Base-by-base conservation (phyloP, 2,888 invertebrate genomes). In the Drosophila monieri region DNA sequence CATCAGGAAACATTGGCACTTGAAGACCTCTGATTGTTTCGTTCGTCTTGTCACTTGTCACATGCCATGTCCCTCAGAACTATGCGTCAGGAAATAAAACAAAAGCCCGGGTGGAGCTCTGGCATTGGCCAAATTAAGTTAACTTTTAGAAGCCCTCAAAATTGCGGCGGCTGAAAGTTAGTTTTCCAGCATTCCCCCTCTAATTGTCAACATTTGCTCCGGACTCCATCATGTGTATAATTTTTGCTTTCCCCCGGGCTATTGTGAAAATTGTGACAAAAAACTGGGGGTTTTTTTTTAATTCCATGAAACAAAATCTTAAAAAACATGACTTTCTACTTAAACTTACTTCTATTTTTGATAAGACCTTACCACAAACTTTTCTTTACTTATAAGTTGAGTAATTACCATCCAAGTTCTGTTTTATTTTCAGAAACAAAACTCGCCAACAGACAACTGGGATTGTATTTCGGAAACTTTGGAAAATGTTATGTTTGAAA, bases 51-150 rank as follows among this genome's bases (percentile, higher is more conserved):
- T 6, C 51, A 23, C 15, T 25, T 60, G 49, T 30, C 61, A 60
- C 23, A 52, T 37, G 27, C 44, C 15, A 51, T 59, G 35, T 46
- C 60, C 30, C 27, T 0, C 14, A 6, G 6, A 35, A 35, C n/a
- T 35, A 6, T 35, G n/a, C 35, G 41, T 41, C 47, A 41, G 6
- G 41, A 30, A 15, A 41, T 27, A 41, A 15, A 61, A 61, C 39
- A 47, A 62, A 57, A 21, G 43, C 27, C 21, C 25, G 21, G 15
- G n/a, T 27, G 30, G 32, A 23, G 44, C 25, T 35, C 14, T 49
- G 12, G 49, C 41, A 59, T 27, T 59, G 62, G 27, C 27, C 49
- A 44, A 49, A 59, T 60, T 8, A 49, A 62, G 44, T 60, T 62
- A 27, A 49, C 59, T 41, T 61, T 57, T 47, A 6, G n/a, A 27